phyloP scores from a whole-genome alignment of 2,888 invertebrate species.

The Tenthredo distinguenda region DNA sequence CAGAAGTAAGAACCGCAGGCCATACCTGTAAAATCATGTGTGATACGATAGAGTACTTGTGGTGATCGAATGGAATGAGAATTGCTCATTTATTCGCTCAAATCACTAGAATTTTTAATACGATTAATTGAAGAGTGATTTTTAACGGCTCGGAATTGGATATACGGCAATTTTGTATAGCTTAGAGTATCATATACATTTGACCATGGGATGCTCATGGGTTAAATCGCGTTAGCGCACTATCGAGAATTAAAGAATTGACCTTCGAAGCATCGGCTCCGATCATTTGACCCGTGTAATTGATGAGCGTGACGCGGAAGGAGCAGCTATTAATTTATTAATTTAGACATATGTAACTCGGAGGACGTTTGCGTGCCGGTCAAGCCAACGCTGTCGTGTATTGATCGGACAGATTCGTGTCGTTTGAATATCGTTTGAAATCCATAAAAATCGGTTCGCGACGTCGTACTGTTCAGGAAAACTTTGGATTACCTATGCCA shows the following conservation, averaged over 20 bases:
- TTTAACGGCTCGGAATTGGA: not conserved
- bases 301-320: not conserved
- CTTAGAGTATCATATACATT: not conserved
- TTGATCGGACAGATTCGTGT: not conserved
- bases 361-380: not conserved
- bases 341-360: not conserved
- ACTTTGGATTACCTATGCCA: not conserved
- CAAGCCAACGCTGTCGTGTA: not conserved
- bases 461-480: not conserved
- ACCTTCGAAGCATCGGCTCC: conserved; percentile 16
- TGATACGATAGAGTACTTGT: not conserved
- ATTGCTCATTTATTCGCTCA: not conserved
- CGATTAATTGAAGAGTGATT: not conserved
- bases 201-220: not conserved
- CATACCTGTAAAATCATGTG: conserved; percentile 82
- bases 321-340: not conserved
- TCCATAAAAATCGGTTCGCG: not conserved
- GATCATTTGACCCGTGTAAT: not conserved
- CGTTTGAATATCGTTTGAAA: not conserved
- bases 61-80: not conserved
- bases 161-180: not conserved
- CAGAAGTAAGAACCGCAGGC: conserved; percentile 89
- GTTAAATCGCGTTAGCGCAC: conserved; percentile 13
- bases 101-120: not conserved
- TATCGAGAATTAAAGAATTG: conserved; percentile 10